Percentiles rank a stretch among this genome's conserved stretches.
Evolutionary conservation across 2,113 vertebrate species (phyloP).

Genomic region (Otus sunia): DNA sequence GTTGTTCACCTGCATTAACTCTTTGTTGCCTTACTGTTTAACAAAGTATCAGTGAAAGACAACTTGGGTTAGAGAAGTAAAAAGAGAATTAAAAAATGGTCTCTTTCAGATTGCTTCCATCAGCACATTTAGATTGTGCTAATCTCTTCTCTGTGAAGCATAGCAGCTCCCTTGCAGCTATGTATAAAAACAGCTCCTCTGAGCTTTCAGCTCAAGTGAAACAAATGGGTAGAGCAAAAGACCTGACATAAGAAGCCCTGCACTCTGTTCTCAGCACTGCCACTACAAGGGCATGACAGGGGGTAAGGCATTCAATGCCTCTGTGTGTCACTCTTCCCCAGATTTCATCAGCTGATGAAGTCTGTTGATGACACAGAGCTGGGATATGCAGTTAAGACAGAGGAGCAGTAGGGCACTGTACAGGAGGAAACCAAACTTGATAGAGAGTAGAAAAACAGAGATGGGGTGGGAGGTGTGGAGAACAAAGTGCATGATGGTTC

Average conservation of each 20-base stretch:
- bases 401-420: background rate
- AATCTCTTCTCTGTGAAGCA: background rate
- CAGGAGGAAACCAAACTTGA: background rate
- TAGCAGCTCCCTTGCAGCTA: background rate
- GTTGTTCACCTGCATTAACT: background rate
- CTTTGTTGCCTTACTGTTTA: background rate
- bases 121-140: background rate
- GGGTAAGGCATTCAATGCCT: background rate
- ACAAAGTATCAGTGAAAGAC: background rate
- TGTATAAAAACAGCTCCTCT: background rate
- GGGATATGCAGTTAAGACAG: background rate
- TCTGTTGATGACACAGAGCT: background rate
- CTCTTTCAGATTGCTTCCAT: background rate
- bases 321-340: background rate
- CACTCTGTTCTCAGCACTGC: background rate
- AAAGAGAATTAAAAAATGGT: background rate
- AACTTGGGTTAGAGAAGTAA: background rate
- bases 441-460: background rate
- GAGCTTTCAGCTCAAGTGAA: background rate
- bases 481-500: background rate
- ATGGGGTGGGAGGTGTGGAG: background rate
- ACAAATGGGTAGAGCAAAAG: background rate
- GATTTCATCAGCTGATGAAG: background rate
- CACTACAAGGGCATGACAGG: background rate
- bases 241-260: background rate